Evolutionary conservation across 2,888 invertebrate genomes (phyloP), one percentile per base, ranked within the genome.

Genomic region (Lutraria lutraria): DNA sequence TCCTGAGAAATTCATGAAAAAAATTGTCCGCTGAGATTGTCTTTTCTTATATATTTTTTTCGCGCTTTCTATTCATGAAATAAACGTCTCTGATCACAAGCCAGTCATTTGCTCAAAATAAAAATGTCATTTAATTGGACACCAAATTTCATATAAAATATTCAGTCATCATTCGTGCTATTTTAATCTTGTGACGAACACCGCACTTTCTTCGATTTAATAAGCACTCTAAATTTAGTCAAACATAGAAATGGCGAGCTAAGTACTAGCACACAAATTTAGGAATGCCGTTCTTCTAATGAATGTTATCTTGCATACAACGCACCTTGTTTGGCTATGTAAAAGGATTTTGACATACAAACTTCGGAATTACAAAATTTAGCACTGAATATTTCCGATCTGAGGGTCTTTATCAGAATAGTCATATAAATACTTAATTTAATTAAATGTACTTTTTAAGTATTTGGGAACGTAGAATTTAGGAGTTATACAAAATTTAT

Each of bases 321-420:
- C 84, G 84, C 29, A 76, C 76, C 56, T 19, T 84, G 84, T 84
- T 84, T 84, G 56, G 0, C 31, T 53, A 54, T 52, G 19, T 84
- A 84, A 84, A 84, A 76, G 83, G 83, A 63, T 68, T 83, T 83
- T 83, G 43, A 34, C 68, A n/a, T 68, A n/a, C n/a, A n/a, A 81
- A 83, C 63, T 25, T 63, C 15, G n/a, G 68, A 68, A 83, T 83
- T 68, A 83, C 60, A 68, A 83, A 83, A 68, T 68, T 83, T 34
- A 83, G 68, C n/a, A 52, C 52, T 83, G 63, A 68, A 76, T 31
- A 31, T 15, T 34, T 19, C 34, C 34, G 29, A 76, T 76, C 31
- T 19, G 31, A 19, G 25, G 16, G 16, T 34, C 34, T 76, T 76
- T 76, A 76, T 76, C 76, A 76, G 12, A 15, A 31, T 76, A 34